A percentile compares a stretch with the other conserved stretches of the same genome.
phyloP scores from a whole-genome alignment of 2,113 vertebrate genomes.

The Garra rufa region DNA sequence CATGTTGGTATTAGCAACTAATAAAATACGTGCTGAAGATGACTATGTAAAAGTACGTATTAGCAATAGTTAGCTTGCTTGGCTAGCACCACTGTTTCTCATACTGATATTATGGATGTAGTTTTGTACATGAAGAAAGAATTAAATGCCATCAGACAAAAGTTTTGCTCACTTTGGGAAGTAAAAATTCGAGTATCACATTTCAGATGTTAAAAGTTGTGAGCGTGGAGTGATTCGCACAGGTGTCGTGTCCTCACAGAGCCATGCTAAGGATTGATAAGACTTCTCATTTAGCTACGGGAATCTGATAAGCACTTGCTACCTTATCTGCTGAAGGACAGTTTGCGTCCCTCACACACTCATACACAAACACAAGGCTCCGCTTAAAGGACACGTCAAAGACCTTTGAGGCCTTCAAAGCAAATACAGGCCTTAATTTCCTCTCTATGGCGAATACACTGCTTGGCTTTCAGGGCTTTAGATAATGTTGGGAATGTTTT shows the following conservation, averaged over 20 bases:
- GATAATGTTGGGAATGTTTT: constrained; percentile 21
- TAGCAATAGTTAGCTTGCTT: not conserved
- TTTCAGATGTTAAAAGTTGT: constrained; percentile 6
- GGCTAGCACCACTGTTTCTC: not conserved
- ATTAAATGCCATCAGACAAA: not conserved
- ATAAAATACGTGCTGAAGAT: not conserved
- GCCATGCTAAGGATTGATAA: constrained; percentile 65
- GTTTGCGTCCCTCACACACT: constrained; percentile 62
- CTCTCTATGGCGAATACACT: constrained; percentile 11
- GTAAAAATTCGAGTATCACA: not conserved
- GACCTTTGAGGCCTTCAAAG: constrained; percentile 62
- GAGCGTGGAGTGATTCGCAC: constrained; percentile 60
- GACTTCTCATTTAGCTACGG: constrained; percentile 46
- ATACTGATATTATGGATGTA: too few relatives aligned
- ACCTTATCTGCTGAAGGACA: constrained; percentile 81
- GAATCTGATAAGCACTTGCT: constrained; percentile 66
- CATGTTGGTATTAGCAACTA: too few relatives aligned
- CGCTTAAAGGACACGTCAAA: constrained; percentile 50
- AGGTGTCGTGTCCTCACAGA: constrained; percentile 57
- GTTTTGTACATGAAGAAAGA: not conserved
- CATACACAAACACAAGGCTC: constrained; percentile 25
- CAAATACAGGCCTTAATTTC: constrained; percentile 45
- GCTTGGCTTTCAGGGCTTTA: constrained; percentile 44
- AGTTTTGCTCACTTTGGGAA: constrained; percentile 11
- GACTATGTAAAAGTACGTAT: not conserved